phyloP scores from a whole-genome alignment of 2,113 vertebrate genomes.

The Salvelinus namaycush region DNA sequence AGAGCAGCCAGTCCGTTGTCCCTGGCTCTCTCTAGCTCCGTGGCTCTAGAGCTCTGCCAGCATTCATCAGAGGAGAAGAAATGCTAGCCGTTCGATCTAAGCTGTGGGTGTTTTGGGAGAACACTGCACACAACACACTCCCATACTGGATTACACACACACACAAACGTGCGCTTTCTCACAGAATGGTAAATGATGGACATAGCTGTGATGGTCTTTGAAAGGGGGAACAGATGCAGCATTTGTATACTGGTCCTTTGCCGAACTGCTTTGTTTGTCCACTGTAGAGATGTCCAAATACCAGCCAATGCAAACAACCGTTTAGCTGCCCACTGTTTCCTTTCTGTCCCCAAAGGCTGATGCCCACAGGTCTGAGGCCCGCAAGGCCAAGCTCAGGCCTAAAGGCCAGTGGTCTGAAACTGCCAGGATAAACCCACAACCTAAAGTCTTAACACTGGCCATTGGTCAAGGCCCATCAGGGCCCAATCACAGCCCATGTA shows the following conservation, averaged over 20 bases:
- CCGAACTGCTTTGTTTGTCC: slow-evolving; percentile 57
- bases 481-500: not conserved
- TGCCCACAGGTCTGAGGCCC: slow-evolving; percentile 15
- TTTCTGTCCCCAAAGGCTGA: not conserved
- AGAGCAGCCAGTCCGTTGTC: slow-evolving; percentile 7
- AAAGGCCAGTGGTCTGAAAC: not conserved
- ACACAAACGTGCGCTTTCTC: slow-evolving; percentile 22
- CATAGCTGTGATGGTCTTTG: slow-evolving; percentile 33
- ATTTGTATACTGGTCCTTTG: slow-evolving; percentile 49
- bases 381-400: not conserved
- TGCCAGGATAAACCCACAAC: not conserved
- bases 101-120: slow-evolving; percentile 22
- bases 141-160: slow-evolving; percentile 8
- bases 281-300: slow-evolving; percentile 39
- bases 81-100: slow-evolving; percentile 44
- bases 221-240: slow-evolving; percentile 53
- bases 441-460: not conserved
- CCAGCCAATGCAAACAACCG: slow-evolving; percentile 47
- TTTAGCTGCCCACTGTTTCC: slow-evolving; percentile 23
- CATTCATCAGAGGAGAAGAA: slow-evolving; percentile 16
- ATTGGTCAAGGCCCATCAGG: not conserved
- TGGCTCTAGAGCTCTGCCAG: not conserved
- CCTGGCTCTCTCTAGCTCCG: not conserved
- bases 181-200: slow-evolving; percentile 41
- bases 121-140: not conserved